Evolutionary conservation across 1,140 invertebrate genomes (phyloP).

Genomic region (Helicoverpa armigera): DNA sequence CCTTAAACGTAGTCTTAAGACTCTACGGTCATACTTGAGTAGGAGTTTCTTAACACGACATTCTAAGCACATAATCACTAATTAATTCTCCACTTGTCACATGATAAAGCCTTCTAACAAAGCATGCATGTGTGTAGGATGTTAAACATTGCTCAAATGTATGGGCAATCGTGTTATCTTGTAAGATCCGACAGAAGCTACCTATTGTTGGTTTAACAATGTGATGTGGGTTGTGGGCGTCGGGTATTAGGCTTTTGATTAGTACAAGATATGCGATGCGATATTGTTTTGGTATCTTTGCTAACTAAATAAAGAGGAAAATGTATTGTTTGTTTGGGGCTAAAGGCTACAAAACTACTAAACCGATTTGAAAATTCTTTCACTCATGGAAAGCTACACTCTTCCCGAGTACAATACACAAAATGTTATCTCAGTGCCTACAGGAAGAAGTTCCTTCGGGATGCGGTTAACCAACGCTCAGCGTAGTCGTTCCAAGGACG

Average conservation of each 20-base stretch:
- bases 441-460: no score
- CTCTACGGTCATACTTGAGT: neutral
- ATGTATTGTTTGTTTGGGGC: no score
- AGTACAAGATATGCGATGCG: neutral
- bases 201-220: slow-evolving; percentile 46
- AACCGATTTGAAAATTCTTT: no score
- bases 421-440: no score
- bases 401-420: no score
- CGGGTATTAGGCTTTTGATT: neutral
- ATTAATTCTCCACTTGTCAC: slow-evolving; percentile 5
- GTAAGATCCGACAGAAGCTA: slow-evolving; percentile 41
- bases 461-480: no score
- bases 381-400: no score
- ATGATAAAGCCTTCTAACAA: neutral
- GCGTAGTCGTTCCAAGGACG: no score
- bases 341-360: no score
- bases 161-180: slow-evolving; percentile 39
- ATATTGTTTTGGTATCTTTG: neutral
- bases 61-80: neutral
- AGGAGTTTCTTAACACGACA: neutral
- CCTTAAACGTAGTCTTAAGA: no score
- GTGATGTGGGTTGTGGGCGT: slow-evolving; percentile 42
- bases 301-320: no score
- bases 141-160: slow-evolving; percentile 6
- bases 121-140: slow-evolving; percentile 16